A percentile compares a stretch with the other conserved stretches of the same genome.
Evolutionary conservation across 2,888 invertebrate genomes (phyloP).

Genomic region (Acanthosepion lycidas): DNA sequence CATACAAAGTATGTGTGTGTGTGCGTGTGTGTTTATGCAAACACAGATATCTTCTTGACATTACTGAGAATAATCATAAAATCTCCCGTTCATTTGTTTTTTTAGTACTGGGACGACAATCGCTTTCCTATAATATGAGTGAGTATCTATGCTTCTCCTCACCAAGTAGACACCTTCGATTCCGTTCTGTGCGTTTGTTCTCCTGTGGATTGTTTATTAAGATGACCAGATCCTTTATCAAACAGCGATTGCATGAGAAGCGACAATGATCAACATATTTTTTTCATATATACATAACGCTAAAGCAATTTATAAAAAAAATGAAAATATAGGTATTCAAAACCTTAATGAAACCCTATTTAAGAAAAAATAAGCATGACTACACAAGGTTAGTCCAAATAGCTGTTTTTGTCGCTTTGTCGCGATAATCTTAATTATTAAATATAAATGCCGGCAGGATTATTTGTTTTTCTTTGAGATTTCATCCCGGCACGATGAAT

Average conservation of each 20-base stretch:
- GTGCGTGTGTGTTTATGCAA: neutral
- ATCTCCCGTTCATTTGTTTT: slow-evolving; percentile 36
- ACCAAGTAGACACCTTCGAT: slow-evolving; percentile 2
- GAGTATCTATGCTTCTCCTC: slow-evolving; percentile 39
- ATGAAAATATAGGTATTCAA: no score
- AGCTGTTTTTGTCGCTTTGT: no score
- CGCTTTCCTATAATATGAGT: slow-evolving; percentile 42
- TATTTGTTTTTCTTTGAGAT: no score
- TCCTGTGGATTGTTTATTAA: neutral
- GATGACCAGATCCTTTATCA: neutral
- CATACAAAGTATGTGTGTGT: neutral
- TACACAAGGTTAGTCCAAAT: no score
- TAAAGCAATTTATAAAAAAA: no score
- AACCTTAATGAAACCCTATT: no score
- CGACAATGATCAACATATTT: no score
- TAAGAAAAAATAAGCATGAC: no score
- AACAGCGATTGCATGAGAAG: neutral
- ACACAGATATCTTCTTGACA: neutral
- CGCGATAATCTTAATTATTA: no score
- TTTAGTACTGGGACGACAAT: slow-evolving; percentile 43
- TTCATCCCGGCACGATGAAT: no score
- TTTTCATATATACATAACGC: no score
- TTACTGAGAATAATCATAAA: slow-evolving; percentile 20
- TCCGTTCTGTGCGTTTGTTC: neutral
- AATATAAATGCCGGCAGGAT: no score